Conservation (phyloP, 2,888 invertebrate genomes). For the Leptopilina myrica region DNA sequence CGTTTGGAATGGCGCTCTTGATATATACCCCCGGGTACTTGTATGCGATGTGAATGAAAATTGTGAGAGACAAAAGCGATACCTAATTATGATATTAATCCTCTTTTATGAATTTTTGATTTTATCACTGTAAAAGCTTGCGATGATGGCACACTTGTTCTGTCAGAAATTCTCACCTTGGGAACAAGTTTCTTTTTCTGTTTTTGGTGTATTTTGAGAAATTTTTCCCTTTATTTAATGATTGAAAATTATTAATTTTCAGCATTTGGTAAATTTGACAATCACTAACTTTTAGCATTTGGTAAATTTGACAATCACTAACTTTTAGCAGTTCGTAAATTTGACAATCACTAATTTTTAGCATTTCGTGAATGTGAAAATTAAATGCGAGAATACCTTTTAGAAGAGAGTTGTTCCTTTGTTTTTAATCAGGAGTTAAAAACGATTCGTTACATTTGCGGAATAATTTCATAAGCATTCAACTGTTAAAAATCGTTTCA, state of each 20-base stretch:
- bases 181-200: not conserved
- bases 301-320: too few relatives aligned
- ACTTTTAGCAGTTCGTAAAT: too few relatives aligned
- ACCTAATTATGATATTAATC: conserved; percentile 24
- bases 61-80: conserved; percentile 12
- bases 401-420: too few relatives aligned
- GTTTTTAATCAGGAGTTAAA: too few relatives aligned
- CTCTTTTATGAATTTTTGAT: conserved; percentile 4
- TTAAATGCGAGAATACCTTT: too few relatives aligned
- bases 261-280: too few relatives aligned
- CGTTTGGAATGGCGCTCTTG: not conserved
- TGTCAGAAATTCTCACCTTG: conserved; percentile 3
- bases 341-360: too few relatives aligned
- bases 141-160: not conserved
- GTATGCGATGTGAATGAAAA: conserved; percentile 4
- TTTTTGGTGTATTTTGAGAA: not conserved
- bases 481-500: not conserved
- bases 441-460: too few relatives aligned
- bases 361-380: too few relatives aligned
- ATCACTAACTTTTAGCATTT: too few relatives aligned
- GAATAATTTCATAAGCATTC: not conserved
- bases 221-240: too few relatives aligned
- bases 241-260: too few relatives aligned
- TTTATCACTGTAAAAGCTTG: conserved; percentile 7
- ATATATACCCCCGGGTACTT: not conserved